phyloP scores from a whole-genome alignment of 2,797 vertebrate species.

The Clarias fuscus region DNA sequence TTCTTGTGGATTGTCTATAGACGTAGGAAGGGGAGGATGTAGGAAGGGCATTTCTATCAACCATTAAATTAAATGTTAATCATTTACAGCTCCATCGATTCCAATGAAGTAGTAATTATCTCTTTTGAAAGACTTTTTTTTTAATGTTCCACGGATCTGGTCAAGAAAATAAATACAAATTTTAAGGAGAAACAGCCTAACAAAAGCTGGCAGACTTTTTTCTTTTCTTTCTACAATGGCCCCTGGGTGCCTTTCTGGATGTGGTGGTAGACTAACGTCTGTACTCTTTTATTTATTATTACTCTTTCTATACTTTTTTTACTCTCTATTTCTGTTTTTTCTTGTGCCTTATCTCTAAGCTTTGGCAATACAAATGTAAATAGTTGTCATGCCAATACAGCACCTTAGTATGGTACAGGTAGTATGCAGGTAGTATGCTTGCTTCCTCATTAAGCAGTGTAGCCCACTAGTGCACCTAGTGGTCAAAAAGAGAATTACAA shows the following conservation, averaged over 20 bases:
- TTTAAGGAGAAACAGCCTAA: too few relatives aligned
- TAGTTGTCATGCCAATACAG: too few relatives aligned
- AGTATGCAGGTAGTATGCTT: not conserved
- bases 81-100: not conserved
- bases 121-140: not conserved
- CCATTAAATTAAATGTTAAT: not conserved
- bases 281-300: too few relatives aligned
- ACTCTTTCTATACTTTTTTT: too few relatives aligned
- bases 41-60: not conserved
- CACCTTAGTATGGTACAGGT: too few relatives aligned
- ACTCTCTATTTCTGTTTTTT: too few relatives aligned
- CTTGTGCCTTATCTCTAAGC: too few relatives aligned
- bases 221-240: too few relatives aligned
- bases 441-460: not conserved
- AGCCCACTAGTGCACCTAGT: not conserved
- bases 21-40: not conserved
- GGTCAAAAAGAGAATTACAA: not conserved
- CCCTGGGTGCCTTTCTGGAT: not conserved
- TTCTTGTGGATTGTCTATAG: not conserved
- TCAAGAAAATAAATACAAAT: not conserved
- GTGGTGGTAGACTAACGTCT: too few relatives aligned
- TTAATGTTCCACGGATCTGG: not conserved
- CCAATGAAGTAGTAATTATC: not conserved
- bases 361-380: too few relatives aligned
- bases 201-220: too few relatives aligned